Base-by-base conservation (phyloP, 2,797 vertebrate genomes). In the Esox lucius region DNA sequence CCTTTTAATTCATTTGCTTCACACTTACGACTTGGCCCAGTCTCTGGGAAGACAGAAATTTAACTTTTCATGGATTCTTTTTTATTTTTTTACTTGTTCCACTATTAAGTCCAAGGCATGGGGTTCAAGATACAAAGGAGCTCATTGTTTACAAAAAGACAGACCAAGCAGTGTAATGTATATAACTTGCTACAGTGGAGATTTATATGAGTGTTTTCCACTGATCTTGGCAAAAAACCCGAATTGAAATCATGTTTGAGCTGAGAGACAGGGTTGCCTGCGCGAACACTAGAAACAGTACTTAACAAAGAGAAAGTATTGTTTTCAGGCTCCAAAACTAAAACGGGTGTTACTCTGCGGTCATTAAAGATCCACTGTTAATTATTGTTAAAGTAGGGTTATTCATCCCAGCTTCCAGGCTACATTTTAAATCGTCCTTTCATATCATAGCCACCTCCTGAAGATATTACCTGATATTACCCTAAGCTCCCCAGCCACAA, bases 81-180 rank as follows among this genome's bases (percentile, higher is more conserved):
- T 46, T n/a, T n/a, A n/a, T n/a, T n/a, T n/a, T 46, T 46, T 13
- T 13, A 13, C 42, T 46, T 46, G 42, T 46, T 46, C 42, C 42
- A 46, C 2, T 46, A 12, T 46, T 46, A 46, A 39, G 35, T 39
- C 35, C 35, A 39, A 39, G 42, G 3, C 42, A 46, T 46, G 42
- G 42, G 42, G 42, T 46, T 46, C 72, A 42, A 3, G 73, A 86
- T n/a, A 88, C 78, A 87, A 88, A 76, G 65, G 61, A 13, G 35
- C 56, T 77, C 59, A 76, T 90, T 83, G 87, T 83, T 81, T 74
- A 24, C 64, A 71, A 77, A 80, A 31, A 59, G 49, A 65, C 68
- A 48, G 19, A 61, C 71, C 71, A 81, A 81, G 82, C 4, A 11
- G 1, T 62, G 75, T 84, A 84, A 84, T 69, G 15, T 11, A 28